These are phyloP conservation scores for Drosophila borealis DNA, from an alignment of 2,888 invertebrate species.

Conservation along the genomic window DNA sequence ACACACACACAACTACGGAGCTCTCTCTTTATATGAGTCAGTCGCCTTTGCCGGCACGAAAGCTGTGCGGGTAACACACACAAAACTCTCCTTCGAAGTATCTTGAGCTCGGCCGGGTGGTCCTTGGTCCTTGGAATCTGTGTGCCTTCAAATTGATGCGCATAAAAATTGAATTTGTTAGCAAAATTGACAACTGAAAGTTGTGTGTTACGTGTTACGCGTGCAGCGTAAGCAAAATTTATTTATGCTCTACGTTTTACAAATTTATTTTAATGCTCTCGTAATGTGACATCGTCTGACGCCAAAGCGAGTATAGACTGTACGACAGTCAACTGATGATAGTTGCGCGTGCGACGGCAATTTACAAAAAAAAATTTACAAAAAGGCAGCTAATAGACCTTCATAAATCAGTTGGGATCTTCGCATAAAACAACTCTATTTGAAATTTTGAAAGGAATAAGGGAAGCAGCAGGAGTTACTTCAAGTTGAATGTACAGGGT, in stretches of 20 bases:
- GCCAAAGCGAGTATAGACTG: background rate
- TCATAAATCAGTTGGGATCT: conserved; percentile 44
- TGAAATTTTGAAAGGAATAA: background rate
- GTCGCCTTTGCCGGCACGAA: conserved; percentile 31
- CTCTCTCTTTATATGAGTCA: conserved; percentile 16
- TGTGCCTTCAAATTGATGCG: conserved; percentile 51
- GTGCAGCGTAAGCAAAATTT: conserved; percentile 69
- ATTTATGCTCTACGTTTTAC: conserved; percentile 48
- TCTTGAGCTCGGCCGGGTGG: conserved; percentile 32
- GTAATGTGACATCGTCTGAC: conserved; percentile 61
- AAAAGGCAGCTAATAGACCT: conserved; percentile 31
- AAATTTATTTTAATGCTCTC: conserved; percentile 56
- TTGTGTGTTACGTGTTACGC: conserved; percentile 54
- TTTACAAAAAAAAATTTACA: conserved; percentile 25
- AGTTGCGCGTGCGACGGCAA: conserved; percentile 34
- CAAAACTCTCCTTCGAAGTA: conserved; percentile 23
- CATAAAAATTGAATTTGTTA: conserved; percentile 78
- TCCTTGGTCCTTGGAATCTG: conserved; percentile 40
- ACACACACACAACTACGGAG: conserved; percentile 2
- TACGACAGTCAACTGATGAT: conserved; percentile 15
- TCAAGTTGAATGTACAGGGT: no score
- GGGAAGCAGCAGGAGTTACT: no score
- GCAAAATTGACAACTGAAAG: conserved; percentile 73
- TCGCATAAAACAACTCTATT: conserved; percentile 8
- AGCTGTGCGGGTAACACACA: conserved; percentile 5